A percentile compares a stretch with the other conserved stretches of the same genome.
These are phyloP conservation scores for Chymomyza fuscimana DNA, from an alignment of 2,888 invertebrate genomes.

Conservation along the genomic window DNA sequence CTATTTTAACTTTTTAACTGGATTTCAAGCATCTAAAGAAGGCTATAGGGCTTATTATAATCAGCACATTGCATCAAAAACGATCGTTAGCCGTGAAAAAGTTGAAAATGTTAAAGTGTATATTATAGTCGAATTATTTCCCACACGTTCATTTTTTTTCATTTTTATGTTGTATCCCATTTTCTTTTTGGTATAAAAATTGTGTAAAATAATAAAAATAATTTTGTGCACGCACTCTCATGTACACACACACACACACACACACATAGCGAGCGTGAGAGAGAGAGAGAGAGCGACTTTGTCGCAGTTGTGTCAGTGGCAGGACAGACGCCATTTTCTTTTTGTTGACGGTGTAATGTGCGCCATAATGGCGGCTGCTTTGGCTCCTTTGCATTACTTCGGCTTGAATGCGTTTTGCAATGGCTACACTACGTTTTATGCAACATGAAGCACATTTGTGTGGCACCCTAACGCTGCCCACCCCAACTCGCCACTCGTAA, in stretches of 20 bases:
- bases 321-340: conserved; percentile 58
- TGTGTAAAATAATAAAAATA: conserved; percentile 73
- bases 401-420: conserved; percentile 50
- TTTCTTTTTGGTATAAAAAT: conserved; percentile 60
- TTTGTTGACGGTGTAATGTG: conserved; percentile 66
- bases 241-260: conserved; percentile 13
- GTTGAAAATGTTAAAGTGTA: background rate
- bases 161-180: conserved; percentile 42
- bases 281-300: background rate
- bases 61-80: too few relatives aligned
- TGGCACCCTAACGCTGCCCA: background rate
- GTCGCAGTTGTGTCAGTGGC: conserved; percentile 31
- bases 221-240: conserved; percentile 39
- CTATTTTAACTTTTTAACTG: too few relatives aligned
- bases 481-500: too few relatives aligned
- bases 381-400: conserved; percentile 57
- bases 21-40: too few relatives aligned
- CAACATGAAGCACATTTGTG: conserved; percentile 5
- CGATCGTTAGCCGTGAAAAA: too few relatives aligned
- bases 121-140: background rate
- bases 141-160: conserved; percentile 22
- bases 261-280: background rate
- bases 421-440: conserved; percentile 12
- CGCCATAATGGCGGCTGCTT: conserved; percentile 56
- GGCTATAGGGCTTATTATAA: too few relatives aligned